These are phyloP conservation scores for Cryptocephalus moraei DNA, from an alignment of 2,888 invertebrate genomes.

Conservation along the genomic window DNA sequence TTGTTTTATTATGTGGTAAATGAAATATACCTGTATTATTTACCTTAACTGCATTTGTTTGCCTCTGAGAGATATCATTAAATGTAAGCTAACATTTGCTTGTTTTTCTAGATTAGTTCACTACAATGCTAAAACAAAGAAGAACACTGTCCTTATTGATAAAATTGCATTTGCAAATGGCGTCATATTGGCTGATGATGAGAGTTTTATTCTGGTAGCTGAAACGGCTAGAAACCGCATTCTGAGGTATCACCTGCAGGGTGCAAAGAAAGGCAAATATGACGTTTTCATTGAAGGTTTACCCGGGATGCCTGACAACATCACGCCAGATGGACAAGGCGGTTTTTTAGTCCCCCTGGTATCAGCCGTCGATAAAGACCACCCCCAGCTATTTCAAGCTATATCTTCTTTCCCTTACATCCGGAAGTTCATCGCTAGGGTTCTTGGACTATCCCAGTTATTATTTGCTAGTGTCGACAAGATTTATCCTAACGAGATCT, in stretches of 20 bases:
- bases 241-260: conserved; percentile 68
- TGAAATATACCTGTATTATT: no score
- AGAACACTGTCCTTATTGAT: conserved; percentile 63
- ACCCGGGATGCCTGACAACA: conserved; percentile 43
- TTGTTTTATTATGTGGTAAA: no score
- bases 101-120: conserved; percentile 60
- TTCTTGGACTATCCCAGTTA: conserved; percentile 49
- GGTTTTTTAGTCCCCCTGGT: conserved; percentile 52
- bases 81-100: background rate
- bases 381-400: conserved; percentile 46
- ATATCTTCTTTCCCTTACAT: conserved; percentile 52
- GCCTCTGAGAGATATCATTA: no score
- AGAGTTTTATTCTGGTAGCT: conserved; percentile 68
- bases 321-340: background rate
- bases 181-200: conserved; percentile 66
- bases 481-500: conserved; percentile 54
- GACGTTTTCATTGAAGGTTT: conserved; percentile 76
- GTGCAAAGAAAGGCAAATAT: conserved; percentile 58
- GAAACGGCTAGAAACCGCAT: conserved; percentile 62
- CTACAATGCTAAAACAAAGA: conserved; percentile 68
- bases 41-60: no score
- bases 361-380: conserved; percentile 41
- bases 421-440: conserved; percentile 54
- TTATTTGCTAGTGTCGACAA: conserved; percentile 53
- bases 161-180: conserved; percentile 85